Evolutionary conservation across 1,140 invertebrate species (phyloP).

Genomic region (Apocrypta bakeri): DNA sequence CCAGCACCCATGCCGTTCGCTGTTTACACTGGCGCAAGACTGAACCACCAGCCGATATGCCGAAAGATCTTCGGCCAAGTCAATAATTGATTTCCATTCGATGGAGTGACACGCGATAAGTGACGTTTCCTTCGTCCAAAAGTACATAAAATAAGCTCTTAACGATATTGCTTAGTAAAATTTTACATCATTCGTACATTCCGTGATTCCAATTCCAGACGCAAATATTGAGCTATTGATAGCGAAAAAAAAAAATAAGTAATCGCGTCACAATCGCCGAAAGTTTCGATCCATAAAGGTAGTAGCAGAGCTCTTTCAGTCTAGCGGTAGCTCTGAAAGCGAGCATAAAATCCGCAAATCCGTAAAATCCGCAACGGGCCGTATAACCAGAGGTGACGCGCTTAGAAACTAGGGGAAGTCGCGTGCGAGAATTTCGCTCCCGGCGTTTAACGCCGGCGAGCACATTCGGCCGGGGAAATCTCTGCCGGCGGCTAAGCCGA

Average conservation of each 20-base stretch:
- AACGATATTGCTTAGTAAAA: too few relatives aligned
- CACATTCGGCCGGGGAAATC: neutral
- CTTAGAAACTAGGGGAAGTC: constrained; percentile 1
- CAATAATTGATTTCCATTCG: constrained; percentile 24
- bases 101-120: neutral
- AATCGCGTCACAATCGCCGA: neutral
- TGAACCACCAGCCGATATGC: neutral
- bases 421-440: constrained; percentile 4
- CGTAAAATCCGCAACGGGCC: constrained; percentile 54
- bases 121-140: neutral
- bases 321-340: constrained; percentile 45
- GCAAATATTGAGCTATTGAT: too few relatives aligned
- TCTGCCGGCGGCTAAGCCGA: constrained; percentile 17
- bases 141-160: too few relatives aligned
- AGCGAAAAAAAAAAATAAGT: too few relatives aligned
- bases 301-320: neutral
- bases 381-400: constrained; percentile 12
- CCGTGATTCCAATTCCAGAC: too few relatives aligned
- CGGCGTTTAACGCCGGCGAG: constrained; percentile 9
- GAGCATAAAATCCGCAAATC: constrained; percentile 64
- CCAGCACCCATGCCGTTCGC: neutral
- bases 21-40: neutral
- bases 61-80: neutral
- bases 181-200: too few relatives aligned
- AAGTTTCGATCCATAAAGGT: neutral